Conservation (phyloP, 2,113 vertebrate species). For the Arenaria interpres region DNA sequence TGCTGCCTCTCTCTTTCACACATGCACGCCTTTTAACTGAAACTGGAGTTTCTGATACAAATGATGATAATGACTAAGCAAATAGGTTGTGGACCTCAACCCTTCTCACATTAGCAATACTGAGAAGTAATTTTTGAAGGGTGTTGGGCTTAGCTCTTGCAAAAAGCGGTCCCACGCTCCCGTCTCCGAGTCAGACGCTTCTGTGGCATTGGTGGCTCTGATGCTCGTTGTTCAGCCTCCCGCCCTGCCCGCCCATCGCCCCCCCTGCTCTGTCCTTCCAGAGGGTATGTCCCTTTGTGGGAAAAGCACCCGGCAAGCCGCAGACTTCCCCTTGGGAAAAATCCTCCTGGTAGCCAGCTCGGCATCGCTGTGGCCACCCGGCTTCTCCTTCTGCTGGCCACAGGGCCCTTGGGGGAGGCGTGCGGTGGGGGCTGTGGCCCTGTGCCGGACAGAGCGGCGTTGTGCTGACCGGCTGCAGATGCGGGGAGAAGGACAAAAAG, state of each 20-base stretch:
- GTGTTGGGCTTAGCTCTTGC: not conserved
- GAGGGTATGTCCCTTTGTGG: not conserved
- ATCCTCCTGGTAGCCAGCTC: not conserved
- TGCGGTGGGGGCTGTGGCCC: accelerated
- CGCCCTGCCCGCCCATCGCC: accelerated
- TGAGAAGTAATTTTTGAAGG: not conserved
- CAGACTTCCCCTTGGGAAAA: not conserved
- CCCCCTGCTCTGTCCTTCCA: accelerated
- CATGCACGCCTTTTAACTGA: not conserved
- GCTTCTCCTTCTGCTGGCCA: not conserved
- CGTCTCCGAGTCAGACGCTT: not conserved
- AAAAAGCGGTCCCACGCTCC: not conserved
- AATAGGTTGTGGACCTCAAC: not conserved
- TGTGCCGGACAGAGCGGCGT: accelerated
- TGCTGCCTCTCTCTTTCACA: not conserved
- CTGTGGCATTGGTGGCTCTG: not conserved
- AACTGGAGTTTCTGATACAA: not conserved
- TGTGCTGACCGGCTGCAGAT: not conserved
- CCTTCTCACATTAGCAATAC: not conserved
- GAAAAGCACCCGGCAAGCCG: accelerated
- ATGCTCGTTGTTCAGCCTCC: not conserved
- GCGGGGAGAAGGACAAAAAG: constrained; percentile 35
- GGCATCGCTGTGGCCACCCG: not conserved
- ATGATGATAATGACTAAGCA: not conserved
- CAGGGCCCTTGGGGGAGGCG: accelerated